These are phyloP conservation scores for Spermophilus dauricus DNA, from an alignment of 2,113 vertebrate species.

Conservation along the genomic window DNA sequence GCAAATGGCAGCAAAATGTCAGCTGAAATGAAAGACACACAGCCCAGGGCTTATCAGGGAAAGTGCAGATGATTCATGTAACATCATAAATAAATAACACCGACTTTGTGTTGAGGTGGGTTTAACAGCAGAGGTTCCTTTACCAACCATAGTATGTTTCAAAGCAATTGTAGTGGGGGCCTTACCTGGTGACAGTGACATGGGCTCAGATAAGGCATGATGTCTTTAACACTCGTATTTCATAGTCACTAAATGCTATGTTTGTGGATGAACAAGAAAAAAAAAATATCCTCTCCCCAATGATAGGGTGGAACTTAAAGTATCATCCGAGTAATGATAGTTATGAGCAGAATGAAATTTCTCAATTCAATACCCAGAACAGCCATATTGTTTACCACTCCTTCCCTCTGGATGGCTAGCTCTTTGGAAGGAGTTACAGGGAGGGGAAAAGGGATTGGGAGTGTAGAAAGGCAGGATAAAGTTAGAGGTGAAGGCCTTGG, in stretches of 20 bases:
- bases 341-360: constrained; percentile 15
- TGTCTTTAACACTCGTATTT: constrained; percentile 86
- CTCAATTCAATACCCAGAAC: not conserved
- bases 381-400: not conserved
- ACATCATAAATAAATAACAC: constrained; percentile 89
- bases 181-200: constrained; percentile 86
- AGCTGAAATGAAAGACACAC: constrained; percentile 90
- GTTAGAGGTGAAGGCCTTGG: not conserved
- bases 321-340: constrained; percentile 77
- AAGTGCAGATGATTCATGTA: constrained; percentile 90
- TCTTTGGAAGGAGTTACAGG: not conserved
- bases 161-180: constrained; percentile 79
- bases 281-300: constrained; percentile 64
- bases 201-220: constrained; percentile 82
- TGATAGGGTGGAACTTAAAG: constrained; percentile 65
- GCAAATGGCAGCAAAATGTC: constrained; percentile 90
- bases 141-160: constrained; percentile 82
- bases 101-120: constrained; percentile 80
- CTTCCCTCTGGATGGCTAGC: not conserved
- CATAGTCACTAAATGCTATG: constrained; percentile 84
- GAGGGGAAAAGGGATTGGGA: not conserved
- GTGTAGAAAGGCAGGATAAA: not conserved
- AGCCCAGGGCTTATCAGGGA: constrained; percentile 89
- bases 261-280: constrained; percentile 73
- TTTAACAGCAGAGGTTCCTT: constrained; percentile 84